These are phyloP conservation scores for Agrotis puta DNA, from an alignment of 2,888 invertebrate species.

Conservation along the genomic window DNA sequence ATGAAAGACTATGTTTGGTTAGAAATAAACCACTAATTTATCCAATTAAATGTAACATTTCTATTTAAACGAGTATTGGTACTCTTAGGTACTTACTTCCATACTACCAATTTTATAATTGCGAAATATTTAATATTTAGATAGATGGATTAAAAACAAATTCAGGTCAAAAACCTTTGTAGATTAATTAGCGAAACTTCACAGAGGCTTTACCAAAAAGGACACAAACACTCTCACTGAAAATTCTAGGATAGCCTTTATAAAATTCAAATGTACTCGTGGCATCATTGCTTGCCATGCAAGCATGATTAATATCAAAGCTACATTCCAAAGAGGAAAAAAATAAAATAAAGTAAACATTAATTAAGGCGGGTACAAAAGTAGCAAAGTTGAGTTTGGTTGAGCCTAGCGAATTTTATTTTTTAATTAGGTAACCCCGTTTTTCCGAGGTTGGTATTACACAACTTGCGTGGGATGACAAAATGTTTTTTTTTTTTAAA, in stretches of 20 bases:
- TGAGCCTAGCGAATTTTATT: conserved; percentile 40
- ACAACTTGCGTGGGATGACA: conserved; percentile 21
- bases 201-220: not conserved
- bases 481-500: conserved; percentile 16
- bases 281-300: conserved; percentile 6
- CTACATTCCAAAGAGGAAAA: conserved; percentile 11
- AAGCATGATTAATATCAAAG: conserved; percentile 25
- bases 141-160: not conserved
- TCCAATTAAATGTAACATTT: too few relatives aligned
- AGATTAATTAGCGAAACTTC: not conserved
- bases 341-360: conserved; percentile 31
- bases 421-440: conserved; percentile 49
- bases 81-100: too few relatives aligned
- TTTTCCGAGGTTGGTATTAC: conserved; percentile 1
- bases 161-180: not conserved
- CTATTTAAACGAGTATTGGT: too few relatives aligned
- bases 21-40: too few relatives aligned
- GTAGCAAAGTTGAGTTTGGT: conserved; percentile 39
- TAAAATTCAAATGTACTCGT: not conserved
- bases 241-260: not conserved
- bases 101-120: too few relatives aligned
- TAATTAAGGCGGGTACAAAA: conserved; percentile 41
- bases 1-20: too few relatives aligned
- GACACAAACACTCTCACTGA: not conserved
- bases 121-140: too few relatives aligned